Conservation (phyloP, 2,797 vertebrate genomes). For the Agapornis canus region DNA sequence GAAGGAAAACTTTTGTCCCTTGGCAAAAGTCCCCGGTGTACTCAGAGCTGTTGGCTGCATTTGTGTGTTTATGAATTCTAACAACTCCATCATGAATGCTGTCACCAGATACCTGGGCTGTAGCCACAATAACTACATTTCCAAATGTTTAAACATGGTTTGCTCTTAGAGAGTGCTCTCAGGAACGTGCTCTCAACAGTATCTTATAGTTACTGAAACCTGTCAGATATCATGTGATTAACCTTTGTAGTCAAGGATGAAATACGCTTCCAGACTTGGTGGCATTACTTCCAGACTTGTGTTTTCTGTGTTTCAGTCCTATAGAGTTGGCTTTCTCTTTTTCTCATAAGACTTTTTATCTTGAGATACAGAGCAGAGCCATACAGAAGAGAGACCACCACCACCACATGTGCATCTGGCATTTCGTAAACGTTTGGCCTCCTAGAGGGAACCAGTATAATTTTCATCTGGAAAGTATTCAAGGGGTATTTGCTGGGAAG, state of each 20-base stretch:
- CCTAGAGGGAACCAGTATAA: not conserved
- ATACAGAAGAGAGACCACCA: not conserved
- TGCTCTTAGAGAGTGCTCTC: not conserved
- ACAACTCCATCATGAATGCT: not conserved
- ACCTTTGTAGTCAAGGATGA: not conserved
- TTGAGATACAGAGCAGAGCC: not conserved
- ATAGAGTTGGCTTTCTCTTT: not conserved
- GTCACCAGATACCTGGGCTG: constrained; percentile 56
- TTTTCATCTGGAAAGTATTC: constrained; percentile 57
- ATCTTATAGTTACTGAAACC: not conserved
- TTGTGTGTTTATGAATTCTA: constrained; percentile 46
- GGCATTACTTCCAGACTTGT: not conserved
- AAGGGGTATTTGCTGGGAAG: not conserved
- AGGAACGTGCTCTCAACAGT: not conserved
- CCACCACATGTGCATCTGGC: not conserved
- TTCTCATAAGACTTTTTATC: not conserved
- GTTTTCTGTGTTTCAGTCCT: not conserved
- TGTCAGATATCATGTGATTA: not conserved
- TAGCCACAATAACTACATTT: constrained; percentile 25
- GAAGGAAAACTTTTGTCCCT: constrained; percentile 14
- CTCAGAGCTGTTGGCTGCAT: constrained; percentile 34
- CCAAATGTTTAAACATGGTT: constrained; percentile 16
- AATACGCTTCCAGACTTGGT: not conserved
- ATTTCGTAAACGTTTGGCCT: not conserved
- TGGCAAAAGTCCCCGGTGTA: constrained; percentile 21